Evolutionary conservation across 2,888 invertebrate genomes (phyloP).

Genomic region (Rutpela maculata): DNA sequence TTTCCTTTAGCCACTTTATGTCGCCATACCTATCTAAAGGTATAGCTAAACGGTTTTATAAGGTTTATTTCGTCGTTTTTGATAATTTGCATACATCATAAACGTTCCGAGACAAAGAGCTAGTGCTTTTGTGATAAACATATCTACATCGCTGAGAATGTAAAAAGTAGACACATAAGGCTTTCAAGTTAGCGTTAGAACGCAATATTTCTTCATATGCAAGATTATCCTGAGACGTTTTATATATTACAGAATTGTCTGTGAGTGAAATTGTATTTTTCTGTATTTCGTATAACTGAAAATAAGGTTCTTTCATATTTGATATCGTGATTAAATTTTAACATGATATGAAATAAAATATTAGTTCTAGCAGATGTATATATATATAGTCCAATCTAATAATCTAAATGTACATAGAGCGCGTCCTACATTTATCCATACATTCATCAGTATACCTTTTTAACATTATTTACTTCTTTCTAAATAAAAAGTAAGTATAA

Average conservation of each 20-base stretch:
- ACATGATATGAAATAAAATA: not conserved
- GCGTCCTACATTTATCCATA: too few relatives aligned
- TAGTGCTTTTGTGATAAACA: not conserved
- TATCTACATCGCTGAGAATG: not conserved
- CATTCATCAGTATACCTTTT: too few relatives aligned
- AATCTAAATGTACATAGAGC: too few relatives aligned
- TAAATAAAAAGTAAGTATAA: too few relatives aligned
- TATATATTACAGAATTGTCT: not conserved
- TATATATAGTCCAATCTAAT: too few relatives aligned
- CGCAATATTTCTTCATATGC: not conserved
- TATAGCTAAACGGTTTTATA: not conserved
- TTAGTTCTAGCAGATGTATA: too few relatives aligned
- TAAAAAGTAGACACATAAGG: not conserved
- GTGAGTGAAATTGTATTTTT: conserved; percentile 5
- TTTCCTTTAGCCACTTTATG: not conserved
- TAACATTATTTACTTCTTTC: too few relatives aligned
- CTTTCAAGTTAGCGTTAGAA: conserved; percentile 10
- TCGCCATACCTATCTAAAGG: not conserved
- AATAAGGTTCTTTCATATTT: not conserved
- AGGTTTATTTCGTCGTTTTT: not conserved
- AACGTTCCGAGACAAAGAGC: not conserved
- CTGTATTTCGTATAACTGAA: not conserved
- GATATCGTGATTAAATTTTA: not conserved
- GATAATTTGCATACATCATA: conserved; percentile 16
- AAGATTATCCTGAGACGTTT: not conserved